Evolutionary conservation across 2,797 vertebrate species (phyloP).

Genomic region (Amblyraja radiata): DNA sequence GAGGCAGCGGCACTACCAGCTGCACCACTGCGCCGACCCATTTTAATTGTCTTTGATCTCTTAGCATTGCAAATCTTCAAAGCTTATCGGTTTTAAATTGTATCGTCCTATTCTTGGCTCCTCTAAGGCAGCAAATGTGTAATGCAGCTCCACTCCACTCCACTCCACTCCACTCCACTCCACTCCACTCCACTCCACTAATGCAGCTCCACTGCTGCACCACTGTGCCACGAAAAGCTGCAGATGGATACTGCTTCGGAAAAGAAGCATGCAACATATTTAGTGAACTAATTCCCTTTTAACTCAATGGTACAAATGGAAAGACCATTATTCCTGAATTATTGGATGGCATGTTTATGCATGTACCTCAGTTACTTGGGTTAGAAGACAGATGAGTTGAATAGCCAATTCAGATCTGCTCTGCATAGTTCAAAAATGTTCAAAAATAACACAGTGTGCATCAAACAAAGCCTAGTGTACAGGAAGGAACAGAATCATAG

Average conservation of each 20-base stretch:
- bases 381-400: neutral
- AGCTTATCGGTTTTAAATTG: neutral
- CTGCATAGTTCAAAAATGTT: neutral
- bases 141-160: too few species aligned
- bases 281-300: neutral
- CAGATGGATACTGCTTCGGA: neutral
- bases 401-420: neutral
- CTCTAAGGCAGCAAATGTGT: too few species aligned
- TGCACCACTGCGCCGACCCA: too few species aligned
- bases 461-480: neutral
- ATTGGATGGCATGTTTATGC: slow-evolving; percentile 1
- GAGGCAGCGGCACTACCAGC: too few species aligned
- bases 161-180: too few species aligned
- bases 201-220: too few species aligned
- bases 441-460: neutral
- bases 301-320: neutral
- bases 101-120: neutral
- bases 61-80: neutral
- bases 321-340: neutral
- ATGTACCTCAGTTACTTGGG: neutral
- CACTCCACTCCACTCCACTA: too few species aligned
- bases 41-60: too few species aligned
- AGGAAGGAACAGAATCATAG: neutral
- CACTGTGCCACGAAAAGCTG: too few species aligned
- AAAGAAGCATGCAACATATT: neutral